Evolutionary conservation across 2,888 invertebrate genomes (phyloP), one percentile per base, ranked within the genome.

Genomic region (Caenorhabditis uteleia): DNA sequence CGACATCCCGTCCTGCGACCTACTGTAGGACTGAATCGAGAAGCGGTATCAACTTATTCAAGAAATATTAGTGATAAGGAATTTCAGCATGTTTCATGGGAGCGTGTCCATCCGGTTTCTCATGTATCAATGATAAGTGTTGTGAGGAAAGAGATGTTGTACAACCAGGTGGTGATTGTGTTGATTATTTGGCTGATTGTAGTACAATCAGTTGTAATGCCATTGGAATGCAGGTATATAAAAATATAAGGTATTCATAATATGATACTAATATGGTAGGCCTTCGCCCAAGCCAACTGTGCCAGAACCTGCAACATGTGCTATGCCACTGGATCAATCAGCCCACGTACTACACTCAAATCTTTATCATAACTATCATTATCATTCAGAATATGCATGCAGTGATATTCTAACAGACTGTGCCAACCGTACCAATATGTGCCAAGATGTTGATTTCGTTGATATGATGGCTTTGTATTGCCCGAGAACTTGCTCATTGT

Each of bases 381-480:
- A 10, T 6, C 14, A 26, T 60, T 42, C 44, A 70, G 70, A 59
- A 56, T 70, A 59, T 49, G 61, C 57, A 4, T 70, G 70, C 39
- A 48, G 44, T 12, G 70, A 70, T 34, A 40, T 70, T 20, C 56
- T 70, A 33, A 36, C 54, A 7, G 70, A 70, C 33, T 70, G 70
- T 34, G 36, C 54, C n/a, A 49, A 59, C 18, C 54, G 70, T 31
- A 59, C 59, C n/a, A 44, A 50, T 14, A 34, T 50, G 5, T 70
- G 70, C 36, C 51, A 51, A 42, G 62, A 66, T 33, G 49, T 46
- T 20, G 62, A 62, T 10, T 70, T 66, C 34, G 38, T 54, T 16
- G 59, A 50, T 25, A 66, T 70, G 59, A 66, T 66, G 66, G 62
- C 66, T 38, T 48, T 70, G 16, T 66, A 66, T 39, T 70, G 70